These are phyloP conservation scores for Psittacara wagleri DNA, from an alignment of 2,113 vertebrate species.

Conservation along the genomic window DNA sequence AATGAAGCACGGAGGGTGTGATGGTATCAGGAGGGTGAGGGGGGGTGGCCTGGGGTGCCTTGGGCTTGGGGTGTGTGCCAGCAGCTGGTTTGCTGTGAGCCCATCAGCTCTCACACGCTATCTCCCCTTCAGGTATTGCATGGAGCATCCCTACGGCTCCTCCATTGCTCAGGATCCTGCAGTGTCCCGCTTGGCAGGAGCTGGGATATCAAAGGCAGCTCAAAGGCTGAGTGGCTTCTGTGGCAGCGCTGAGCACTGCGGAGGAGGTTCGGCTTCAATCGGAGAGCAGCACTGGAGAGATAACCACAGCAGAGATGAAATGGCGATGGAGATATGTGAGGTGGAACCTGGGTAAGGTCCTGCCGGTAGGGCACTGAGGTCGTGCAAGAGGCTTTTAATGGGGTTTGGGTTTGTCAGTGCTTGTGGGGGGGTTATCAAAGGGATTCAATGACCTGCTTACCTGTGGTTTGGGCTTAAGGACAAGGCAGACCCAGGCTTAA, in stretches of 20 bases:
- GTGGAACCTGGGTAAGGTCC: neutral
- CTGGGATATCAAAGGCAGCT: neutral
- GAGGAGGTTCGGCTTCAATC: neutral
- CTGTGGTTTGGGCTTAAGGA: neutral
- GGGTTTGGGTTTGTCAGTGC: neutral
- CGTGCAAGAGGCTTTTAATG: neutral
- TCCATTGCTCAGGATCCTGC: neutral
- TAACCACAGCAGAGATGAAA: neutral
- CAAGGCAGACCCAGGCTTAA: neutral
- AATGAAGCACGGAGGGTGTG: constrained; percentile 47
- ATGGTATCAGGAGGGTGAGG: constrained; percentile 47
- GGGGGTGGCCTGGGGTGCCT: constrained; percentile 53
- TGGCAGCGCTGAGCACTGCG: rapidly evolving
- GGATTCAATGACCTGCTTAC: neutral
- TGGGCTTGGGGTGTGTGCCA: constrained; percentile 12
- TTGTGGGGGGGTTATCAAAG: neutral
- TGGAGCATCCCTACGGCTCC: neutral
- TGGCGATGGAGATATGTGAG: rapidly evolving
- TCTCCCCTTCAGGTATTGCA: neutral
- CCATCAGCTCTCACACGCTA: constrained; percentile 18
- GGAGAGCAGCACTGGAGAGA: neutral
- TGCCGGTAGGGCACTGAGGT: neutral
- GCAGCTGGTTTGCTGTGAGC: constrained; percentile 38
- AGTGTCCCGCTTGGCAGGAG: neutral
- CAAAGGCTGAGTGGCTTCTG: neutral